Percentiles rank a stretch among this genome's conserved stretches.
phyloP scores from a whole-genome alignment of 1,140 invertebrate genomes.

The Dufourea novaeangliae region DNA sequence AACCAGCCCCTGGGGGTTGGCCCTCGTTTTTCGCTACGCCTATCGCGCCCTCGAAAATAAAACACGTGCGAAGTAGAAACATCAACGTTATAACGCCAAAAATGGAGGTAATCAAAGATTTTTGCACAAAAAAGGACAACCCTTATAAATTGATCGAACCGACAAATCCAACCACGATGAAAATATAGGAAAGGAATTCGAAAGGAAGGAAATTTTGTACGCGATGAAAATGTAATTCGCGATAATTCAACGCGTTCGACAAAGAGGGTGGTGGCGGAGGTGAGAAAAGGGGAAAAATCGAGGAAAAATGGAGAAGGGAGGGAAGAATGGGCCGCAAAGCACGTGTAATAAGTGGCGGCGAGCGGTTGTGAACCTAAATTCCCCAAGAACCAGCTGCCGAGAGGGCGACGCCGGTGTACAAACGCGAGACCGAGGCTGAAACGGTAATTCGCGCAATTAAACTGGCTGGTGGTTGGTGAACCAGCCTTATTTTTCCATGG shows the following conservation, averaged over 20 bases:
- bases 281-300: constrained; percentile 4
- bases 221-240: constrained; percentile 16
- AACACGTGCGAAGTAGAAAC: no score
- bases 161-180: no score
- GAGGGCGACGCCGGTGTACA: no score
- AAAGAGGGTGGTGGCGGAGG: neutral
- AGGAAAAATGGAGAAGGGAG: neutral
- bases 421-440: neutral
- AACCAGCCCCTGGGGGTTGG: no score
- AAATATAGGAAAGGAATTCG: neutral
- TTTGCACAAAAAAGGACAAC: no score
- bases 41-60: no score
- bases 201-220: constrained; percentile 20
- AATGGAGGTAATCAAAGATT: no score
- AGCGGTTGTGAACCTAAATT: constrained; percentile 6
- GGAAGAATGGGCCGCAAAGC: neutral
- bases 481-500: constrained; percentile 3
- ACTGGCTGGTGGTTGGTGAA: constrained; percentile 7
- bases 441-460: constrained; percentile 46
- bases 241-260: neutral
- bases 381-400: neutral
- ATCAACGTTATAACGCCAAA: no score
- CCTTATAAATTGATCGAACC: no score
- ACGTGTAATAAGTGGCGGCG: constrained; percentile 20
- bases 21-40: no score